These are phyloP conservation scores for Phoenicopterus ruber DNA, from an alignment of 2,113 vertebrate species.

Conservation along the genomic window DNA sequence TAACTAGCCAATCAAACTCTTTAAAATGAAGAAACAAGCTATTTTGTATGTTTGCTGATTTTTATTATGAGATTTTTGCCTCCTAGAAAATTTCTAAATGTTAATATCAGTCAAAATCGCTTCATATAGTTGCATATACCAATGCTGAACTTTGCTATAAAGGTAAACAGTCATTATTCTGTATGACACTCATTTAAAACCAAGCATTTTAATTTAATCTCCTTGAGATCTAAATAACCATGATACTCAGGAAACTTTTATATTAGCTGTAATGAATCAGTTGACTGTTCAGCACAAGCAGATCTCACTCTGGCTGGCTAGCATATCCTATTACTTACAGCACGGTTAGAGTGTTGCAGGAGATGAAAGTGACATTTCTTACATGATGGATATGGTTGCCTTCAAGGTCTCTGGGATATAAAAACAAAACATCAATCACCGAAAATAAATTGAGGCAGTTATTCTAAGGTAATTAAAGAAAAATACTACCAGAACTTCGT, in stretches of 20 bases:
- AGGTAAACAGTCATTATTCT: neutral
- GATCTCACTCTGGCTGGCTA: neutral
- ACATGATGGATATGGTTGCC: constrained; percentile 88
- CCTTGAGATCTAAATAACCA: neutral
- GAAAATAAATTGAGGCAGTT: constrained; percentile 3
- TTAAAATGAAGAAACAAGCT: neutral
- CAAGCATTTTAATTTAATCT: neutral
- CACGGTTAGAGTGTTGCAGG: constrained; percentile 89
- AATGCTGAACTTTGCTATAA: neutral
- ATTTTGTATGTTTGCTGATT: neutral
- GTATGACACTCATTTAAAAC: neutral
- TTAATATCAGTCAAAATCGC: neutral
- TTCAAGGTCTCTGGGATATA: constrained; percentile 86
- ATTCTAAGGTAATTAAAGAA: neutral
- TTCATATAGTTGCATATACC: neutral
- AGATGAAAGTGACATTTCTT: constrained; percentile 86
- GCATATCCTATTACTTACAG: constrained; percentile 82
- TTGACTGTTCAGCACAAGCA: neutral
- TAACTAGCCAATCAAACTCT: neutral
- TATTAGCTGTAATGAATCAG: neutral
- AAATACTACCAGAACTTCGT: neutral
- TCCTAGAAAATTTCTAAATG: neutral
- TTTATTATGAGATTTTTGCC: neutral
- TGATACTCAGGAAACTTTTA: neutral
- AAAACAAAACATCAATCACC: constrained; percentile 28